phyloP scores from a whole-genome alignment of 1,140 invertebrate species.

The Diorhabda sublineata region DNA sequence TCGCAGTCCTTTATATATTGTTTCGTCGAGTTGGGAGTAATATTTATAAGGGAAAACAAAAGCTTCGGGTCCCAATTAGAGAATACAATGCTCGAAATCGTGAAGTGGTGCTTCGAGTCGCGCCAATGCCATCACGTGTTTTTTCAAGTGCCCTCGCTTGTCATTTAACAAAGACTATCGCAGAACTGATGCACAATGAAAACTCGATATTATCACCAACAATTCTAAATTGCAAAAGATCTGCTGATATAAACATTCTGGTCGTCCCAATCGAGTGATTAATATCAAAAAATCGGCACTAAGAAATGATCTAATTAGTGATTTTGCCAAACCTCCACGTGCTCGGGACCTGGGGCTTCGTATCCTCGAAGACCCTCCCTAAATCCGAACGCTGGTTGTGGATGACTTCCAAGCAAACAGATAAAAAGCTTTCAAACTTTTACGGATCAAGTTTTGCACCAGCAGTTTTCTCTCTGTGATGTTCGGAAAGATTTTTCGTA shows the following conservation, averaged over 20 bases:
- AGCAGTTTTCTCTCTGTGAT: not conserved
- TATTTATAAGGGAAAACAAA: constrained; percentile 18
- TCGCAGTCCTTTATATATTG: not conserved
- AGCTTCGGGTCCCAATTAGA: constrained; percentile 18
- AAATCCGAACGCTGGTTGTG: too few relatives aligned
- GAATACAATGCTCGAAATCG: constrained; percentile 8
- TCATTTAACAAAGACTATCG: not conserved
- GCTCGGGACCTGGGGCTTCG: too few relatives aligned
- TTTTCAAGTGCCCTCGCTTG: not conserved
- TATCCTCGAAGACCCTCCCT: too few relatives aligned
- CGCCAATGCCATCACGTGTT: constrained; percentile 11
- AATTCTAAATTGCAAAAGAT: too few relatives aligned
- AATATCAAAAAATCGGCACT: too few relatives aligned
- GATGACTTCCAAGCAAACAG: too few relatives aligned
- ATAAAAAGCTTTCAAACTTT: too few relatives aligned
- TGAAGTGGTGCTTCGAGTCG: constrained; percentile 9
- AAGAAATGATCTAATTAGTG: too few relatives aligned
- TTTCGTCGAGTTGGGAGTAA: constrained; percentile 2
- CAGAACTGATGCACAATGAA: not conserved
- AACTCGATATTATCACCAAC: too few relatives aligned
- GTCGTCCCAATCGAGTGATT: too few relatives aligned
- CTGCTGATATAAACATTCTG: too few relatives aligned
- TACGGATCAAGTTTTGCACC: not conserved
- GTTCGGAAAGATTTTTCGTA: not conserved
- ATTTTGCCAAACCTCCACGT: too few relatives aligned